Percentiles rank a stretch among this genome's conserved stretches.
Evolutionary conservation across 2,797 vertebrate genomes (phyloP).

Genomic region (Syncerus caffer): DNA sequence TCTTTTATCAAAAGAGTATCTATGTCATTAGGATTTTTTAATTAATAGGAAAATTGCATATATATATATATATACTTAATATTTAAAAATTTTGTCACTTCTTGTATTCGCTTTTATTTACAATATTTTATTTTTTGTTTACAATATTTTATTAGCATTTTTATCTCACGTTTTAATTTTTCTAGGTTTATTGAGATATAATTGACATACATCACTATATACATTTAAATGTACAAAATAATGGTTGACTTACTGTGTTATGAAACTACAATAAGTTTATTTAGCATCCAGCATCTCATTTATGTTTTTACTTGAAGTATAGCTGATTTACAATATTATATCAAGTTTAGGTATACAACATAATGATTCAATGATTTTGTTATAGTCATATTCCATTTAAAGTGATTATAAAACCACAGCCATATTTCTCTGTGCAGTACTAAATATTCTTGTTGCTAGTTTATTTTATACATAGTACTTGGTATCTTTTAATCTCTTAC

Average conservation of each 20-base stretch:
- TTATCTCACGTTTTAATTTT: background rate
- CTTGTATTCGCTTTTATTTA: background rate
- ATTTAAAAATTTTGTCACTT: background rate
- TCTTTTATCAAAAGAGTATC: background rate
- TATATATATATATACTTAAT: background rate
- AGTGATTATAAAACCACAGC: background rate
- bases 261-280: background rate
- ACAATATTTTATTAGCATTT: background rate
- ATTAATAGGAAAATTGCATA: background rate
- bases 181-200: background rate
- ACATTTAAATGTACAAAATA: background rate
- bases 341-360: background rate
- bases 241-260: background rate
- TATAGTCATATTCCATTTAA: background rate
- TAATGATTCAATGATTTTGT: background rate
- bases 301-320: background rate
- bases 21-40: conserved; percentile 5
- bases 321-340: background rate
- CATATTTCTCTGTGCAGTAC: background rate
- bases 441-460: background rate
- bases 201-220: background rate
- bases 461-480: background rate
- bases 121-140: background rate
- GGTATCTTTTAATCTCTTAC: background rate
- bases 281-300: background rate